A percentile compares a stretch with the other conserved stretches of the same genome.
Evolutionary conservation across 2,888 invertebrate genomes (phyloP).

Genomic region (Dysmachus trigonus): DNA sequence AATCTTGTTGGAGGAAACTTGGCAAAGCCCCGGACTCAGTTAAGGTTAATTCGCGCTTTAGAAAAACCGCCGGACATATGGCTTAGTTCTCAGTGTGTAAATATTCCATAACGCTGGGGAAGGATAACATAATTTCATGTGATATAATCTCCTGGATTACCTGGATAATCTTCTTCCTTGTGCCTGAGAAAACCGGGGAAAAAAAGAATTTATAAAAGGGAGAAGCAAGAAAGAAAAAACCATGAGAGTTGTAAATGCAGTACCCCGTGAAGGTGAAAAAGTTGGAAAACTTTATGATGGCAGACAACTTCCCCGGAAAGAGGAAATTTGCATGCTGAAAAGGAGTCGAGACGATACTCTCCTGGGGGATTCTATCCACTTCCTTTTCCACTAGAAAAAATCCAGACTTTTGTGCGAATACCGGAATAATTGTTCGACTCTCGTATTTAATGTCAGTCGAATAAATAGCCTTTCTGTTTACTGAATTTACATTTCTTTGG

Average conservation of each 20-base stretch:
- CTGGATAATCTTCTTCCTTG: neutral
- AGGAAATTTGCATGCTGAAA: slow-evolving; percentile 8
- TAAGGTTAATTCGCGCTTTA: neutral
- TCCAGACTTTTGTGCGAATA: neutral
- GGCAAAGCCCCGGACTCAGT: neutral
- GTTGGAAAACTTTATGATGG: slow-evolving; percentile 12
- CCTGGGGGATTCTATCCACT: neutral
- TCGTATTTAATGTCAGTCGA: neutral
- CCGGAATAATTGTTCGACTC: neutral
- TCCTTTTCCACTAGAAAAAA: neutral
- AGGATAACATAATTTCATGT: slow-evolving; percentile 15
- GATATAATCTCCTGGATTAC: slow-evolving; percentile 26
- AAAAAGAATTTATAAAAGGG: neutral
- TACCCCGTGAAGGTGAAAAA: slow-evolving; percentile 20
- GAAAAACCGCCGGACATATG: slow-evolving; percentile 23
- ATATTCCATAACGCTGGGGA: neutral
- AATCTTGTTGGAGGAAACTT: neutral
- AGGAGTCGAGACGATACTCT: neutral
- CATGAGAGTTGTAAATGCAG: neutral
- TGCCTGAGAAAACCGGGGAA: neutral
- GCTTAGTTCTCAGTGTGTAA: slow-evolving; percentile 15
- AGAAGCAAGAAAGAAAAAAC: too few species aligned
- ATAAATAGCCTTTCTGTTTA: neutral
- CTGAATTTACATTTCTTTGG: neutral
- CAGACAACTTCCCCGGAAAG: neutral